Evolutionary conservation across 2,888 invertebrate genomes (phyloP).

Genomic region (Metalampra italica): DNA sequence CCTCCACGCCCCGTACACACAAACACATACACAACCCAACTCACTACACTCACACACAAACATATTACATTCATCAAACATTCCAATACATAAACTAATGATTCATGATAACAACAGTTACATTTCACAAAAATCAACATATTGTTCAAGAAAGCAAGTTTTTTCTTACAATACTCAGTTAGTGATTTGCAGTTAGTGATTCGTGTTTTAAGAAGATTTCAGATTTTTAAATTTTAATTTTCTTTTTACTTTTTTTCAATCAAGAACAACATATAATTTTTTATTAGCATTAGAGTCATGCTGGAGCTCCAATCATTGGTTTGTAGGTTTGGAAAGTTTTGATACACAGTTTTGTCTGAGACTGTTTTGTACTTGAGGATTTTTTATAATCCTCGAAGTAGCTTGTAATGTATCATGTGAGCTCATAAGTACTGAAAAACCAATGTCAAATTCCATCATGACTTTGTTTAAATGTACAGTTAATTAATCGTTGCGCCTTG

Average conservation of each 20-base stretch:
- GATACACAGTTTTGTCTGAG: neutral
- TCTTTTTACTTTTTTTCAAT: constrained; percentile 29
- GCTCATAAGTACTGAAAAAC: constrained; percentile 25
- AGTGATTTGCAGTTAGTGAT: constrained; percentile 10
- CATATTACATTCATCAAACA: constrained; percentile 12
- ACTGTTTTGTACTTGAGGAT: constrained; percentile 17
- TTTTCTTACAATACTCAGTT: constrained; percentile 15
- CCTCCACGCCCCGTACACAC: constrained; percentile 16
- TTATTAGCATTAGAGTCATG: constrained; percentile 38
- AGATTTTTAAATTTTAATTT: constrained; percentile 26
- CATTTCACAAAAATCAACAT: constrained; percentile 4
- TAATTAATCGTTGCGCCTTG: constrained; percentile 59
- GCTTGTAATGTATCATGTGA: constrained; percentile 13
- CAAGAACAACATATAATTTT: constrained; percentile 11
- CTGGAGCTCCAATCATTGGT: constrained; percentile 44
- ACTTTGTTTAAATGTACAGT: constrained; percentile 43
- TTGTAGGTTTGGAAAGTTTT: constrained; percentile 6
- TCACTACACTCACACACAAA: constrained; percentile 20
- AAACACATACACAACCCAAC: constrained; percentile 19
- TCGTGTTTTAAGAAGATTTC: constrained; percentile 34
- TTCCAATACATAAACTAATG: neutral
- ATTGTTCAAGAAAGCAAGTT: constrained; percentile 7
- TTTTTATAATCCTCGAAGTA: constrained; percentile 16
- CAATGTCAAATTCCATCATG: constrained; percentile 56
- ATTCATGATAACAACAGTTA: constrained; percentile 8